phyloP scores from a whole-genome alignment of 2,113 vertebrate species.

The Stomatorhinus ivindoensis region DNA sequence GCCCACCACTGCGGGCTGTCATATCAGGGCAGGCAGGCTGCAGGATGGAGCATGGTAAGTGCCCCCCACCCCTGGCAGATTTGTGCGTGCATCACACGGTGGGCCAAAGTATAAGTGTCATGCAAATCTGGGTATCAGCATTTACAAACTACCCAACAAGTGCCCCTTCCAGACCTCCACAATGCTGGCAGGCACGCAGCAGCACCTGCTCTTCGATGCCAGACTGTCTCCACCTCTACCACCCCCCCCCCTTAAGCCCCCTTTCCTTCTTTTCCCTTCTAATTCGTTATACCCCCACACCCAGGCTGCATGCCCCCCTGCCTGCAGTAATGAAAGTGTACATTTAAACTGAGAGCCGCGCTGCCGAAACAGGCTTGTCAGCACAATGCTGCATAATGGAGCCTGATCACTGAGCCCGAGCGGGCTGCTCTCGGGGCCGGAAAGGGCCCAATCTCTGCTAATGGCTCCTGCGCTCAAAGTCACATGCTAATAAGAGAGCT shows the following conservation, averaged over 20 bases:
- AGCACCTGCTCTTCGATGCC: neutral
- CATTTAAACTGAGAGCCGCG: conserved; percentile 57
- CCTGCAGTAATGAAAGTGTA: conserved; percentile 37
- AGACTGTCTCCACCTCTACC: neutral
- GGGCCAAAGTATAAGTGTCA: neutral
- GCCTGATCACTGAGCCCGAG: conserved; percentile 74
- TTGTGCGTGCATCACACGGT: neutral
- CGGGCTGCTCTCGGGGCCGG: conserved; percentile 60
- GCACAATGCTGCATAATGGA: conserved; percentile 73
- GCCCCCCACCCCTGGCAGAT: neutral
- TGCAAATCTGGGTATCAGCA: neutral
- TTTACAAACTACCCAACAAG: neutral
- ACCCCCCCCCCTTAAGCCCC: neutral
- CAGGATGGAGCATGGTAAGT: neutral
- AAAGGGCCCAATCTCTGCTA: conserved; percentile 80
- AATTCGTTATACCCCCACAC: neutral
- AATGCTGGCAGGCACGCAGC: neutral
- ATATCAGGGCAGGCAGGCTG: conserved; percentile 6
- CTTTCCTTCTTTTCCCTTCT: neutral
- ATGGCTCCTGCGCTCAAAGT: conserved; percentile 74
- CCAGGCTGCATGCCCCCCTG: conserved; percentile 21
- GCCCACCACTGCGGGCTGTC: conserved; percentile 14
- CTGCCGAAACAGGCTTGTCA: conserved; percentile 69
- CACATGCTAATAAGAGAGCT: conserved; percentile 65
- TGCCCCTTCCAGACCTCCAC: neutral